phyloP scores from a whole-genome alignment of 2,797 vertebrate genomes.

The Platyrinchus mystaceus region DNA sequence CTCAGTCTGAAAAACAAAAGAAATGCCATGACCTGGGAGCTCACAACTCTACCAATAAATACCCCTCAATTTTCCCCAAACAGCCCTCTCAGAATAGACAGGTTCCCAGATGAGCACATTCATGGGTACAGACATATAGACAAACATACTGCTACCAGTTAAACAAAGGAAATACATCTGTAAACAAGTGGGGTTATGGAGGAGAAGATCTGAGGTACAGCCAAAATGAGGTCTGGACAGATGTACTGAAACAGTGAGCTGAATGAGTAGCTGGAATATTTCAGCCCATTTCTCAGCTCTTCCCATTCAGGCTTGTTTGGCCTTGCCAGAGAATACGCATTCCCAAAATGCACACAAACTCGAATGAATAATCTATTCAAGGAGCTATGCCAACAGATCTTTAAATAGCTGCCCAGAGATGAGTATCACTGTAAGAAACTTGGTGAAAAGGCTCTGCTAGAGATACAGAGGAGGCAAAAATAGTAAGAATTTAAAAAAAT shows the following conservation, averaged over 20 bases:
- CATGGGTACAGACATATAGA: not conserved
- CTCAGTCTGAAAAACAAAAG: constrained; percentile 70
- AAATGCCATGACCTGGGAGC: not conserved
- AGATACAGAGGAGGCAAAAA: not conserved
- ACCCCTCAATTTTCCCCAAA: not conserved
- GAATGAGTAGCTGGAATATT: constrained; percentile 41
- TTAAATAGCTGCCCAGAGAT: constrained; percentile 44
- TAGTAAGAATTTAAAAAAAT: not conserved
- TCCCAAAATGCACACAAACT: not conserved
- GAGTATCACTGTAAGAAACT: not conserved
- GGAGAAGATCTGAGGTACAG: not conserved
- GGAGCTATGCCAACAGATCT: constrained; percentile 28
- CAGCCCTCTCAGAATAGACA: not conserved
- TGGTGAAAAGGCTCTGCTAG: not conserved
- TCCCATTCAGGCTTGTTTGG: constrained; percentile 29
- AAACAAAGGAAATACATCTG: not conserved
- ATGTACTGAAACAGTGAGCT: not conserved
- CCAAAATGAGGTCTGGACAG: not conserved
- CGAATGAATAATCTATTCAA: constrained; percentile 40
- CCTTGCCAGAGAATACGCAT: constrained; percentile 6
- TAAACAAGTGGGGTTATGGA: not conserved
- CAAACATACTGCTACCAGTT: not conserved
- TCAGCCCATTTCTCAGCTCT: constrained; percentile 6
- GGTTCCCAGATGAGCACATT: not conserved
- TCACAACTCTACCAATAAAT: not conserved